These are phyloP conservation scores for Leucopsar rothschildi DNA, from an alignment of 2,113 vertebrate species.

Conservation along the genomic window DNA sequence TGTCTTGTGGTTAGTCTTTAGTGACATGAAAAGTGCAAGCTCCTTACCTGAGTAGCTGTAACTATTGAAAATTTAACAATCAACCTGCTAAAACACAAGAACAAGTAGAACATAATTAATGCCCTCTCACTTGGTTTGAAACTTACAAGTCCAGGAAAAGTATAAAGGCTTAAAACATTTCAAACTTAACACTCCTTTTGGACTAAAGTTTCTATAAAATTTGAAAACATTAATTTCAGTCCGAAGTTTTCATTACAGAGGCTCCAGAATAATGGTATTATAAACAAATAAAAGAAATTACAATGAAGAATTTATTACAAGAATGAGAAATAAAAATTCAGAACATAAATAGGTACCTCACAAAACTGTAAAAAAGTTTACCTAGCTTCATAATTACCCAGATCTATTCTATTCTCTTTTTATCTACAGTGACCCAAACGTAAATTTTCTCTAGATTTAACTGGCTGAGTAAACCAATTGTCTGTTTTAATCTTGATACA, in stretches of 20 bases:
- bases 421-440: neutral
- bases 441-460: neutral
- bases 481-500: neutral
- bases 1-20: neutral
- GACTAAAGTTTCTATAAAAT: neutral
- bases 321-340: neutral
- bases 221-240: neutral
- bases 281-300: neutral
- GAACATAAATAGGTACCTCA: neutral
- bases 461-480: neutral
- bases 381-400: neutral
- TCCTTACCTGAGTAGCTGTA: neutral
- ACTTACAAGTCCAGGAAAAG: neutral
- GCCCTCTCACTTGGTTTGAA: neutral
- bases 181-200: neutral
- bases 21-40: neutral
- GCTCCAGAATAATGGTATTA: neutral
- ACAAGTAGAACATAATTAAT: neutral
- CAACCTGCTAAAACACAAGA: neutral
- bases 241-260: neutral
- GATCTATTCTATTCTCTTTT: neutral
- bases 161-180: neutral
- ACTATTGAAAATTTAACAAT: neutral
- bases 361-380: neutral
- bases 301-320: neutral